Percentiles rank a stretch among this genome's conserved stretches.
Conservation (phyloP, 2,113 vertebrate genomes). For the Todiramphus chloris region DNA sequence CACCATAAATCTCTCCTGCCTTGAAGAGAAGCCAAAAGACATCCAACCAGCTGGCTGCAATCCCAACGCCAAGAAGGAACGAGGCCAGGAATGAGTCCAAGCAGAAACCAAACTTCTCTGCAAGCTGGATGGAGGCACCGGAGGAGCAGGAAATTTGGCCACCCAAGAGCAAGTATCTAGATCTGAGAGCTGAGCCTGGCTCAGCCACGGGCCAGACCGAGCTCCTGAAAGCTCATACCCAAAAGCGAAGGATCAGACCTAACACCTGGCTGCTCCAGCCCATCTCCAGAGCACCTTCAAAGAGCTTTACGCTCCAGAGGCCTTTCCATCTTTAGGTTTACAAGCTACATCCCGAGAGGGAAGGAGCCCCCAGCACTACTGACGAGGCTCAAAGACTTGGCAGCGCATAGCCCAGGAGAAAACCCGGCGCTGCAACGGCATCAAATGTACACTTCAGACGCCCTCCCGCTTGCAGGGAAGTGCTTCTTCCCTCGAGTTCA, state of each 20-base stretch:
- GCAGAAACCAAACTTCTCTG: not conserved
- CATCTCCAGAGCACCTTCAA: not conserved
- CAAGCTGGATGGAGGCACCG: not conserved
- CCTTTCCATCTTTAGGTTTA: not conserved
- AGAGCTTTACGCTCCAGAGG: not conserved
- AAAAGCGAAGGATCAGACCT: fast-evolving
- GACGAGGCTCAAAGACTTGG: not conserved
- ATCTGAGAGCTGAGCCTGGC: not conserved
- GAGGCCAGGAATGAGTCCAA: not conserved
- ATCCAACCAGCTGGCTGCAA: not conserved
- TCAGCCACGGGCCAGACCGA: not conserved
- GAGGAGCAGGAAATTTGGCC: not conserved
- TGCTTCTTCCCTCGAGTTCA: constrained; percentile 18
- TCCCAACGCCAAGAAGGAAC: fast-evolving
- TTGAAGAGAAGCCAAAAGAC: not conserved
- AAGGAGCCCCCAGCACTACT: not conserved
- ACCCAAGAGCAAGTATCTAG: not conserved
- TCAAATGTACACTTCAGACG: not conserved
- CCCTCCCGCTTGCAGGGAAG: not conserved
- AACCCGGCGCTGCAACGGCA: not conserved
- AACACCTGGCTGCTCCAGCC: not conserved
- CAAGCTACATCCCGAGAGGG: not conserved
- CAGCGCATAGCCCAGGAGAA: not conserved
- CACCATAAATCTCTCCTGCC: not conserved
- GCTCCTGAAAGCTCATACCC: not conserved